Conservation (phyloP, 1,140 invertebrate species). For the Magallana angulata region DNA sequence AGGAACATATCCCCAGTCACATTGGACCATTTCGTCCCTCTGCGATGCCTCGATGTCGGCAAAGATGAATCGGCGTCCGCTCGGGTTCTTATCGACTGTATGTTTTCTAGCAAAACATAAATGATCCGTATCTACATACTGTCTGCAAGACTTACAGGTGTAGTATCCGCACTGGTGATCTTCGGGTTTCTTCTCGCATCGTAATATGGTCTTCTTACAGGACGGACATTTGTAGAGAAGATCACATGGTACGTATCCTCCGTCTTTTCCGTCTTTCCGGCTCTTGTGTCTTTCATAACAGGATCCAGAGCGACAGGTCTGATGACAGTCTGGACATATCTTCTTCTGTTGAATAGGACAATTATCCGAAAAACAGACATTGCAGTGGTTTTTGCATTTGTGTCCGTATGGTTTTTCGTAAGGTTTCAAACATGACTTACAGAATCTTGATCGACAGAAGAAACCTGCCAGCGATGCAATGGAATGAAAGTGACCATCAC, state of each 20-base stretch:
- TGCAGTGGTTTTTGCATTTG: neutral
- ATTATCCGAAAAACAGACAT: constrained; percentile 20
- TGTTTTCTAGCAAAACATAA: constrained; percentile 29
- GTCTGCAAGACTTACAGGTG: constrained; percentile 24
- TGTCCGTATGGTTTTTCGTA: constrained; percentile 42
- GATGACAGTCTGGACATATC: constrained; percentile 30
- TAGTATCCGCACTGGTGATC: constrained; percentile 14
- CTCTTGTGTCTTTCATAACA: neutral
- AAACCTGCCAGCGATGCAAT: constrained; percentile 30
- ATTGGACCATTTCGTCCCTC: constrained; percentile 27
- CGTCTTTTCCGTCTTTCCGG: too few species aligned
- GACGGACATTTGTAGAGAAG: constrained; percentile 5
- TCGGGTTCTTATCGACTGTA: neutral
- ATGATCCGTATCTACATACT: constrained; percentile 27
- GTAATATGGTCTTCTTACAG: neutral
- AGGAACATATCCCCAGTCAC: neutral
- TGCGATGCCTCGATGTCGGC: constrained; percentile 42
- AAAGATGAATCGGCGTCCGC: constrained; percentile 24
- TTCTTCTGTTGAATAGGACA: neutral
- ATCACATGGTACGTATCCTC: neutral
- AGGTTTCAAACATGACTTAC: constrained; percentile 41
- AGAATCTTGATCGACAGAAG: constrained; percentile 20
- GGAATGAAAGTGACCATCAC: constrained; percentile 18
- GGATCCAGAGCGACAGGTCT: constrained; percentile 26
- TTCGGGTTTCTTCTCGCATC: neutral